These are phyloP conservation scores for Bubo bubo DNA, from an alignment of 2,113 vertebrate genomes.

Conservation along the genomic window DNA sequence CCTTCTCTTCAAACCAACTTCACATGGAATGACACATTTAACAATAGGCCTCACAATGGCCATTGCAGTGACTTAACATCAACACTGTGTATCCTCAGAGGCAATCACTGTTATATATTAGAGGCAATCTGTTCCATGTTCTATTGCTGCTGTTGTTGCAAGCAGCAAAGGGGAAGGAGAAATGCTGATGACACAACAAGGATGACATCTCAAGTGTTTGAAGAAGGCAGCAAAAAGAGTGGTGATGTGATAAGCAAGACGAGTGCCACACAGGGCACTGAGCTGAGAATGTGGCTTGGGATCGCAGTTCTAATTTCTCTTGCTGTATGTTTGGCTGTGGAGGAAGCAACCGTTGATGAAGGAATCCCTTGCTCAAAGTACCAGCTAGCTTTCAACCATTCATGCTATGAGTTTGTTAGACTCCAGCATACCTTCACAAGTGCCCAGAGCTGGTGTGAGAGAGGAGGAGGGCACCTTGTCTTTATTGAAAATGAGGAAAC, in stretches of 20 bases:
- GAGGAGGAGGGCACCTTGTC: constrained; percentile 86
- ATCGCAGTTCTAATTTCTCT: constrained; percentile 32
- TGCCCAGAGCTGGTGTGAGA: constrained; percentile 92
- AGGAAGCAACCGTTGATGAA: constrained; percentile 29
- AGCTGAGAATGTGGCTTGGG: neutral
- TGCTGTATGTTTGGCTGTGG: constrained; percentile 20
- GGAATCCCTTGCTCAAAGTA: constrained; percentile 76
- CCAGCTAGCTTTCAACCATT: constrained; percentile 83
- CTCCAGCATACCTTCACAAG: constrained; percentile 74
- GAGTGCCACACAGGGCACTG: neutral
- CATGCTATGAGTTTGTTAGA: constrained; percentile 88
- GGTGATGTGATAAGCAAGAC: constrained; percentile 2
- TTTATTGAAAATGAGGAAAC: constrained; percentile 87
- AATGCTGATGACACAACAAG: neutral
- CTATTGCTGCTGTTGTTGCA: neutral
- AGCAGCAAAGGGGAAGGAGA: neutral
- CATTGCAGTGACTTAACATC: constrained; percentile 38
- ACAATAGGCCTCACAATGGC: constrained; percentile 38
- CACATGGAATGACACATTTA: constrained; percentile 41
- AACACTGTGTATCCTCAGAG: neutral
- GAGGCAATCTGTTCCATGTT: neutral
- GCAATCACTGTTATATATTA: constrained; percentile 24
- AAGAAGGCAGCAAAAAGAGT: neutral
- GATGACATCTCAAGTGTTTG: neutral
- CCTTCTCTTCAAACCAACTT: neutral